Percentiles rank a stretch among this genome's conserved stretches.
Conservation (phyloP, 1,140 invertebrate genomes). For the Drosophila melanica region DNA sequence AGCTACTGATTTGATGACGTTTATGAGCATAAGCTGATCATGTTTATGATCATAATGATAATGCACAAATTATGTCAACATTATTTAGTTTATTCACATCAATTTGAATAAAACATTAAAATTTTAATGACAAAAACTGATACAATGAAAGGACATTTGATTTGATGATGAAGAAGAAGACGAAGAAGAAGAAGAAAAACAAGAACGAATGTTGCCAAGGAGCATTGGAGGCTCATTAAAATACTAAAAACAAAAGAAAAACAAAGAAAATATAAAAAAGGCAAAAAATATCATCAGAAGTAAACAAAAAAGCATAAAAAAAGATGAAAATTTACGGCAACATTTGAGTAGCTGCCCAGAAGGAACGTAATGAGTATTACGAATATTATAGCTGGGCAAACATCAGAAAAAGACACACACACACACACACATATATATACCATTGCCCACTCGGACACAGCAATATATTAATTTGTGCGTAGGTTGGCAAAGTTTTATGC, state of each 20-base stretch:
- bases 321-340: constrained; percentile 13
- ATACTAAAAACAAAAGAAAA: constrained; percentile 10
- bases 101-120: constrained; percentile 23
- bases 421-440: neutral
- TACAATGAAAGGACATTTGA: constrained; percentile 8
- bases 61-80: constrained; percentile 14
- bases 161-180: neutral
- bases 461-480: constrained; percentile 17
- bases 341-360: constrained; percentile 29
- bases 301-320: neutral
- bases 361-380: constrained; percentile 24
- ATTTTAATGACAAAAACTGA: constrained; percentile 26
- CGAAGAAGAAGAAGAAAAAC: neutral
- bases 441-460: neutral
- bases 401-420: neutral
- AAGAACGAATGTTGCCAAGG: constrained; percentile 20
- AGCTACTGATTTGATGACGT: constrained; percentile 15
- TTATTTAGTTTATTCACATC: neutral
- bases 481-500: constrained; percentile 56
- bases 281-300: neutral
- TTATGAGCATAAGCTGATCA: neutral
- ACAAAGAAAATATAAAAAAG: constrained; percentile 1
- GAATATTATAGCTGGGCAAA: constrained; percentile 30
- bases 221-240: constrained; percentile 31
- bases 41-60: constrained; percentile 11